Conservation (phyloP, 2,113 vertebrate species). For the Dendropsophus ebraccatus region DNA sequence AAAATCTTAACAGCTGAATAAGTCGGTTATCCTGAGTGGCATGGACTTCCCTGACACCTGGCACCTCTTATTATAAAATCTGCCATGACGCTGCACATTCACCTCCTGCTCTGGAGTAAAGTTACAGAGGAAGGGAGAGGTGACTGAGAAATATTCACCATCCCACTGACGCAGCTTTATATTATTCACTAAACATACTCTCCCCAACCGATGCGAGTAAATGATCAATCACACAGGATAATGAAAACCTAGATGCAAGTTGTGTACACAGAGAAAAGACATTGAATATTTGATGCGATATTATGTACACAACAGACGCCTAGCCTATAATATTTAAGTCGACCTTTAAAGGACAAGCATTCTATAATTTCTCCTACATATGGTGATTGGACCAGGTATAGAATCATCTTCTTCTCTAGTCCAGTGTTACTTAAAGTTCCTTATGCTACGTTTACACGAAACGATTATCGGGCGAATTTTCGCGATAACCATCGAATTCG, state of each 20-base stretch:
- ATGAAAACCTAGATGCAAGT: background rate
- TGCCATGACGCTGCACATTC: background rate
- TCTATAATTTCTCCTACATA: background rate
- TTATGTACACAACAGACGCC: background rate
- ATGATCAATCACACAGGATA: background rate
- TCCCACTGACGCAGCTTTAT: background rate
- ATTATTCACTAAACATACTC: background rate
- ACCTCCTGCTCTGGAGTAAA: background rate
- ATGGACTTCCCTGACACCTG: background rate
- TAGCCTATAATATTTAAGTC: background rate
- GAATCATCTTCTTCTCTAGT: too few species aligned
- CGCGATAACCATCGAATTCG: too few species aligned
- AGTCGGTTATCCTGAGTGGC: background rate
- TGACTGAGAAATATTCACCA: background rate
- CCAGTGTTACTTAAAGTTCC: too few species aligned
- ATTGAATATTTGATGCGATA: background rate
- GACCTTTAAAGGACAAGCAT: background rate
- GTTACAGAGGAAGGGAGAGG: constrained; percentile 15
- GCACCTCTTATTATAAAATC: background rate
- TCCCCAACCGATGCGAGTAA: background rate
- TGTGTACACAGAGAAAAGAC: background rate
- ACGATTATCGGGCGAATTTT: too few species aligned
- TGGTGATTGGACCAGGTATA: too few species aligned
- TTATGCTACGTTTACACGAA: too few species aligned
- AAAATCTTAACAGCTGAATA: background rate